These are phyloP conservation scores for Triplophysa rosa DNA, from an alignment of 2,113 vertebrate genomes.

Conservation along the genomic window DNA sequence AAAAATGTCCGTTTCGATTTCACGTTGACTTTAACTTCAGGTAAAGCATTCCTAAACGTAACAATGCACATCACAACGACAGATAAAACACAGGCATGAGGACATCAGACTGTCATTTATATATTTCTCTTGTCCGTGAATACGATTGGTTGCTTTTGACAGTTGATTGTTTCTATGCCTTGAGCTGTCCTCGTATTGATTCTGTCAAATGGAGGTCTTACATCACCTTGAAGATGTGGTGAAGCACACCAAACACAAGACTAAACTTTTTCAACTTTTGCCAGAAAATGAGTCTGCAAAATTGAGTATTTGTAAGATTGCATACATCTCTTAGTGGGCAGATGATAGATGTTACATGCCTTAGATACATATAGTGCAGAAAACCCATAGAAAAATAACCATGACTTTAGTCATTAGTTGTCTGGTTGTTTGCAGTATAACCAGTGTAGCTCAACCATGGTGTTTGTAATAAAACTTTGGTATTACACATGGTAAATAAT, in stretches of 20 bases:
- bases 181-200: conserved; percentile 18
- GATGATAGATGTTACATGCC: background rate
- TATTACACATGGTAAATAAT: too few species aligned
- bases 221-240: conserved; percentile 11
- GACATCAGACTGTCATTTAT: conserved; percentile 7
- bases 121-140: background rate
- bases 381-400: too few species aligned
- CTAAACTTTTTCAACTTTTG: background rate
- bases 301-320: too few species aligned
- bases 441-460: too few species aligned
- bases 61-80: background rate
- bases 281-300: background rate
- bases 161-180: conserved; percentile 8
- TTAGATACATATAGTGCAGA: background rate
- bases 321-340: background rate
- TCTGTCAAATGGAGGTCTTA: conserved; percentile 4
- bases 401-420: too few species aligned
- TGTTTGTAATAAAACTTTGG: too few species aligned
- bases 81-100: background rate
- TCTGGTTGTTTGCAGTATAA: too few species aligned
- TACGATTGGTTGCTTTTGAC: conserved; percentile 11
- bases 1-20: background rate
- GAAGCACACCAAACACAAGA: background rate
- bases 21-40: background rate
- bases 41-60: background rate